These are phyloP conservation scores for Rhingia campestris DNA, from an alignment of 2,888 invertebrate species.

Conservation along the genomic window DNA sequence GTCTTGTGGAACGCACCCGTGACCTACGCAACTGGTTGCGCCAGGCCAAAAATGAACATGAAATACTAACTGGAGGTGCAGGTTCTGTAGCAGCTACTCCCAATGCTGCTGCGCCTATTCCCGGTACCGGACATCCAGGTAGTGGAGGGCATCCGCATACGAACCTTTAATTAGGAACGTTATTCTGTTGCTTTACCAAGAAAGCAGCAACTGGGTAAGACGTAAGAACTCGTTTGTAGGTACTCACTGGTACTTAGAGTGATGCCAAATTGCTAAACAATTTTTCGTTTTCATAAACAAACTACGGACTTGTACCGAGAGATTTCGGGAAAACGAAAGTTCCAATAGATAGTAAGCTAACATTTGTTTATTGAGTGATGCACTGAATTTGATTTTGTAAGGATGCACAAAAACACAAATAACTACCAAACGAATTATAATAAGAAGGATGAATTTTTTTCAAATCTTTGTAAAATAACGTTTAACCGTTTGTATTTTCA, in stretches of 20 bases:
- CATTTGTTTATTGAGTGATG: too few relatives aligned
- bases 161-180: conserved; percentile 68
- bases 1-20: conserved; percentile 86
- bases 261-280: conserved; percentile 32
- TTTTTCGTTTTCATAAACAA: not conserved
- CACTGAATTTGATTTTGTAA: too few relatives aligned
- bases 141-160: conserved; percentile 55
- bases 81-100: conserved; percentile 15
- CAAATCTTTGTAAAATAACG: not conserved
- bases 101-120: conserved; percentile 9
- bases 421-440: not conserved
- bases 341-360: too few relatives aligned
- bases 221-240: conserved; percentile 13
- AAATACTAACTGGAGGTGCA: conserved; percentile 77
- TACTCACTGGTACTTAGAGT: not conserved
- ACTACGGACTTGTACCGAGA: too few relatives aligned
- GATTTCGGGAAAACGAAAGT: too few relatives aligned
- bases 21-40: conserved; percentile 87
- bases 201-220: conserved; percentile 60
- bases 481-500: conserved; percentile 16
- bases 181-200: conserved; percentile 64
- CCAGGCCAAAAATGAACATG: conserved; percentile 83
- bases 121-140: conserved; percentile 37
- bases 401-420: too few relatives aligned
- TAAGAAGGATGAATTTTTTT: not conserved